phyloP scores from a whole-genome alignment of 2,797 vertebrate species.

The Synaphobranchus kaupii region DNA sequence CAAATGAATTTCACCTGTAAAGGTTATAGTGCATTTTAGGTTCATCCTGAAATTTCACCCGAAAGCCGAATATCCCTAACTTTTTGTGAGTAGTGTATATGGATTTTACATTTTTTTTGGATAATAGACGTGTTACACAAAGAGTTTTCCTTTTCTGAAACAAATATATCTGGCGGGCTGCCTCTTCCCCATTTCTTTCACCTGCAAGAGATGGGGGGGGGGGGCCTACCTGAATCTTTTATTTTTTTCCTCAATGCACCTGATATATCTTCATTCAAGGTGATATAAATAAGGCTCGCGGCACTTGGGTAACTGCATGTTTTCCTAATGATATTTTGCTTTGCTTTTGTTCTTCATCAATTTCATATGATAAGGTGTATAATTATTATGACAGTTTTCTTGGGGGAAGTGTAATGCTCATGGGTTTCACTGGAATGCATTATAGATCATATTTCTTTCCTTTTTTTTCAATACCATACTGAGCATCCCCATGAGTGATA shows the following conservation, averaged over 20 bases:
- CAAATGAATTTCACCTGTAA: too few species aligned
- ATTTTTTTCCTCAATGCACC: not conserved
- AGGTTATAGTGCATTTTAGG: too few species aligned
- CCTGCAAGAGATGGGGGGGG: not conserved
- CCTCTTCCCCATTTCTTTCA: not conserved
- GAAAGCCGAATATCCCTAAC: too few species aligned
- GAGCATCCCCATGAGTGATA: not conserved
- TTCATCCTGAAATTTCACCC: too few species aligned
- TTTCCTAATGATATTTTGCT: not conserved
- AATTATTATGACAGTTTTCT: not conserved
- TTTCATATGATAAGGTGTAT: not conserved
- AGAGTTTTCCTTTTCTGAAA: not conserved
- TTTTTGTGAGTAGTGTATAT: too few species aligned
- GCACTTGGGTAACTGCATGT: not conserved
- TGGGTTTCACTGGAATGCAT: not conserved
- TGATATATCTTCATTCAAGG: not conserved
- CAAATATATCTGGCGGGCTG: not conserved
- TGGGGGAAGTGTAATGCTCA: not conserved
- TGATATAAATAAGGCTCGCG: not conserved
- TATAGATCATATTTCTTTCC: not conserved
- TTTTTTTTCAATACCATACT: not conserved
- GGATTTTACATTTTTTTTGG: not conserved
- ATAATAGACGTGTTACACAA: not conserved
- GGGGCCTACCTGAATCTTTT: not conserved
- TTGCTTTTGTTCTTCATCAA: not conserved